Base-by-base conservation (phyloP, 2,113 vertebrate genomes). In the Bubo scandiacus region DNA sequence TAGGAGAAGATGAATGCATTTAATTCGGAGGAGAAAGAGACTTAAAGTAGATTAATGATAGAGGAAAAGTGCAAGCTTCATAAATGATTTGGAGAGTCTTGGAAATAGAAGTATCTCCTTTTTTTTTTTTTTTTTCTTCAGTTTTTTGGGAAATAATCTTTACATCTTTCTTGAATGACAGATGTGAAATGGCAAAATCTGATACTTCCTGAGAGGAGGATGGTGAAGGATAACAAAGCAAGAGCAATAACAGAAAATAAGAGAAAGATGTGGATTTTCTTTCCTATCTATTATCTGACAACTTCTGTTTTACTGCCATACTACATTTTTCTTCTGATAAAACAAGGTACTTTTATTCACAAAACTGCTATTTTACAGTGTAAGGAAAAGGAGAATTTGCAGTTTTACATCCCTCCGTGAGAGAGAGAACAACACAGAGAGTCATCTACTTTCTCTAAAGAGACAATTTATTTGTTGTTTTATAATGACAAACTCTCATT, bases 381-480 rank as follows among this genome's bases (percentile, higher is more conserved):
- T 19, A 43, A n/a, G 52, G 68, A 82, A 81, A 63, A 92, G 42
- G 11, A 54, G 65, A 72, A 75, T 58, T 90, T 29, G 14, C 29
- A 63, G 38, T n/a, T 95, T 79, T 73, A 81, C 20, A 27, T 88
- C 54, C 36, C 51, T 86, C 57, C 38, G 5, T 58, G 79, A 88
- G 65, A 30, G 55, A 73, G n/a, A 90, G 80, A 91, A 23, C 52
- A 91, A 4, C 73, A 85, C 54, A 62, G 23, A 86, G n/a, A 91
- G 81, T 61, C 52, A 43, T n/a, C 36, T 52, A 1, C 9, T 62
- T 81, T 47, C 42, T 81, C 77, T 55, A 25, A 82, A 88, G 62
- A 96, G 49, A 73, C 21, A 65, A 78, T 91, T 47, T 87, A 67
- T 96, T 96, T 91, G 51, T 85, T 91, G 54, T 89, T 61, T 68